Conservation (phyloP, 2,888 invertebrate species). For the Smittia aterrima region DNA sequence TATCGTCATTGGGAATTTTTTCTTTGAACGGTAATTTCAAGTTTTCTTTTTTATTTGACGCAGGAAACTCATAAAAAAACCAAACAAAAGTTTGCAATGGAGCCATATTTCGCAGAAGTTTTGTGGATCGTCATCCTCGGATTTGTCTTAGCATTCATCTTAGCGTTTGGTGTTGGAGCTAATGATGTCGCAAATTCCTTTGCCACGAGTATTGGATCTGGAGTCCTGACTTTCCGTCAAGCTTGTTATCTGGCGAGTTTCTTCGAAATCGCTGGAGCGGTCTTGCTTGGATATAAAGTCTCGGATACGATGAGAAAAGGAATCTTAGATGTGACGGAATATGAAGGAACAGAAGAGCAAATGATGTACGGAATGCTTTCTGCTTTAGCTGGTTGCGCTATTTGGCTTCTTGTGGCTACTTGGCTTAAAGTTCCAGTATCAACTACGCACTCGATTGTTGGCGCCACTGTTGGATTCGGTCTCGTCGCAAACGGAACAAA, state of each 20-base stretch:
- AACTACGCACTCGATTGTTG: slow-evolving; percentile 98
- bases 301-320: slow-evolving; percentile 97
- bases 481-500: slow-evolving; percentile 83
- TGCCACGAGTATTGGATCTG: slow-evolving; percentile 96
- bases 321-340: slow-evolving; percentile 77
- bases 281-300: slow-evolving; percentile 83
- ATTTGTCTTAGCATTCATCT: slow-evolving; percentile 89
- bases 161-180: slow-evolving; percentile 98
- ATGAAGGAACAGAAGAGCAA: slow-evolving; percentile 73
- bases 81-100: neutral
- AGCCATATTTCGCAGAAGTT: slow-evolving; percentile 26
- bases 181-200: slow-evolving; percentile 99
- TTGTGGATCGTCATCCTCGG: slow-evolving; percentile 85
- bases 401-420: slow-evolving; percentile 93
- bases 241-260: slow-evolving; percentile 89
- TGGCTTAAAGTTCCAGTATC: slow-evolving; percentile 94
- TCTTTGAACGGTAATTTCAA: too few species aligned
- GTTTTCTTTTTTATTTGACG: too few species aligned
- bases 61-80: too few species aligned
- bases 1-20: too few species aligned
- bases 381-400: slow-evolving; percentile 82
- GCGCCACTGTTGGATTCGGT: slow-evolving; percentile 96
- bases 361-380: slow-evolving; percentile 85
- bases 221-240: slow-evolving; percentile 82
- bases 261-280: slow-evolving; percentile 88